Evolutionary conservation across 2,888 invertebrate species (phyloP), one percentile per base, ranked within the genome.

Genomic region (Leucozona laternaria): DNA sequence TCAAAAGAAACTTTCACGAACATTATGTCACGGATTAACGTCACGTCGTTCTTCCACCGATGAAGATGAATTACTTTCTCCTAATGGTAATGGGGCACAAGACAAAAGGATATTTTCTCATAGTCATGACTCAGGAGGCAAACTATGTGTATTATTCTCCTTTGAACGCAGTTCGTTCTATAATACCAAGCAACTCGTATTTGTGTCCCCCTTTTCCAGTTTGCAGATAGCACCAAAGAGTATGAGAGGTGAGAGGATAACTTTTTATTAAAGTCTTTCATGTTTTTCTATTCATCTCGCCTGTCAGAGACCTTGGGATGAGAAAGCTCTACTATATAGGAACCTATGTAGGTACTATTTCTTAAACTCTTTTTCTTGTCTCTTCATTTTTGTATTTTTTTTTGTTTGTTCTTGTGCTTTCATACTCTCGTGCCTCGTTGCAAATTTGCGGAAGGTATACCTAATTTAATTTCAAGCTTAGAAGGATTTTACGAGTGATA

Each of bases 381-480:
- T 57, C 31, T 17, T 57, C 50, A 53, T 57, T 31, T 55, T 2
- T 7, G 50, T 50, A 5, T 15, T 53, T 22, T 31, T 64, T 1
- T 25, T 10, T 45, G 20, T 28, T 20, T 31, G 31, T 7, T 31
- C 20, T 31, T 50, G 31, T 28, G 15, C 31, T 45, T 66, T 62
- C 28, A 45, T 28, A 40, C 11, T 43, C 34, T 68, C 34, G 50
- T 34, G 5, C 28, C 34, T 68, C 34, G 50, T 34, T 68, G 50
- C 17, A 34, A 68, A 50, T 68, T 68, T 68, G 66, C 48, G 64
- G 66, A 76, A 66, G 57, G 66, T 66, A n/a, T n/a, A n/a, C n/a
- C n/a, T n/a, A 68, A 76, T 76, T 76, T 76, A 68, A 76, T 68
- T 76, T 64, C 53, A 43, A 76, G 55, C 57, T 76, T 48, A 76